These are phyloP conservation scores for Pipistrellus pygmaeus DNA, from an alignment of 2,797 vertebrate genomes.

Conservation along the genomic window DNA sequence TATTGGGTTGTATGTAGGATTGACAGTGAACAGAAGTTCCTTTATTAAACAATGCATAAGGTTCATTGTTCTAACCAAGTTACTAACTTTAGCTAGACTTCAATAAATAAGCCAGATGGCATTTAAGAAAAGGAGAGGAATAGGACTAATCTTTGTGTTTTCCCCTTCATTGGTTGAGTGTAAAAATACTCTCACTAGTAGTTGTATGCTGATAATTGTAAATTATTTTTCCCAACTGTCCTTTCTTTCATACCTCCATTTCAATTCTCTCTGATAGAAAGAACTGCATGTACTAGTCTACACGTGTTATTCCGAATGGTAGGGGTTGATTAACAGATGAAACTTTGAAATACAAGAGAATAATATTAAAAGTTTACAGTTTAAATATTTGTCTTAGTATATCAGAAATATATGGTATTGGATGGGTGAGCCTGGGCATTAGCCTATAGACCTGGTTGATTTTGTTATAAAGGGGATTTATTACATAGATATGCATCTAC, in stretches of 20 bases:
- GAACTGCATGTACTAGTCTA: background rate
- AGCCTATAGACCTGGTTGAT: background rate
- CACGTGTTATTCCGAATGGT: background rate
- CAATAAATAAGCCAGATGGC: background rate
- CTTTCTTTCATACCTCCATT: background rate
- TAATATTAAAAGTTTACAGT: background rate
- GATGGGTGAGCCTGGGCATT: background rate
- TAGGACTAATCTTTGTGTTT: background rate
- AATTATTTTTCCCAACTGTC: background rate
- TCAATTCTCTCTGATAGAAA: background rate
- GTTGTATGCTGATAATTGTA: background rate
- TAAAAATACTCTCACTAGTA: background rate
- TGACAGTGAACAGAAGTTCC: background rate
- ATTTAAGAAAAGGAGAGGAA: background rate
- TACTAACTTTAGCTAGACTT: background rate
- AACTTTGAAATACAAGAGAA: background rate
- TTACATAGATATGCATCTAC: background rate
- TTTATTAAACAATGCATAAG: conserved; percentile 44
- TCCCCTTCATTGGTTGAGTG: background rate
- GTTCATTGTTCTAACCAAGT: background rate
- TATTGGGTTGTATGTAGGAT: background rate
- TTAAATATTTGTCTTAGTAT: conserved; percentile 8
- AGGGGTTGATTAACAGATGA: background rate
- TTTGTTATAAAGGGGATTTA: conserved; percentile 20
- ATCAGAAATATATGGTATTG: background rate